Conservation (phyloP, 1,140 invertebrate species). For the Drosophila navojoa region DNA sequence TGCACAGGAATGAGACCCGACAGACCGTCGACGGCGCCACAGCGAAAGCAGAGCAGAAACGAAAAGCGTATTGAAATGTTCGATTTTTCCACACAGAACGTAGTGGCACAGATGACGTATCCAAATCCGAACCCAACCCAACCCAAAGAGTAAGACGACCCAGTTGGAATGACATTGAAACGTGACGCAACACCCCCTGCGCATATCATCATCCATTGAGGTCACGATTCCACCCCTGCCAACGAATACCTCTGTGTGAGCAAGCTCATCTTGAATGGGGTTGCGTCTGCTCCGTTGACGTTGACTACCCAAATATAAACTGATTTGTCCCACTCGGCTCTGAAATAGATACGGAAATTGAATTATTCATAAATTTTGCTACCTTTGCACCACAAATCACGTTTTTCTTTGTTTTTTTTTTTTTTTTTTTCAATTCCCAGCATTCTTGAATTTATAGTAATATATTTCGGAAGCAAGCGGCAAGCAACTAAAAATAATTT, state of each 20-base stretch:
- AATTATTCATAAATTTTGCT: background rate
- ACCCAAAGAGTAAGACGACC: slow-evolving; percentile 7
- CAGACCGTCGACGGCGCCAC: slow-evolving; percentile 44
- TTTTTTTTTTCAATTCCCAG: too few species aligned
- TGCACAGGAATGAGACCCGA: slow-evolving; percentile 36
- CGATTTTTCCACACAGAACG: slow-evolving; percentile 65
- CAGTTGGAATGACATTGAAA: slow-evolving; percentile 71
- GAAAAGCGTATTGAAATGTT: slow-evolving; percentile 57
- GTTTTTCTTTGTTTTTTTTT: too few species aligned
- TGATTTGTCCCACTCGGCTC: slow-evolving; percentile 3
- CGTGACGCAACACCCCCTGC: slow-evolving; percentile 58
- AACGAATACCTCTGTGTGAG: slow-evolving; percentile 15
- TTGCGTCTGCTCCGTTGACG: slow-evolving; percentile 2
- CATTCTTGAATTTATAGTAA: too few species aligned
- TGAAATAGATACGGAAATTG: slow-evolving; percentile 1
- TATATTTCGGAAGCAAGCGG: too few species aligned
- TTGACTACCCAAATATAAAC: slow-evolving; percentile 2
- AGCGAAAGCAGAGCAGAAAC: slow-evolving; percentile 18
- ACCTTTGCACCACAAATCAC: too few species aligned
- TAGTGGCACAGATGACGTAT: slow-evolving; percentile 23
- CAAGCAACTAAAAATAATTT: too few species aligned
- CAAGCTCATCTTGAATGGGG: slow-evolving; percentile 31
- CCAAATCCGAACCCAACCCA: background rate
- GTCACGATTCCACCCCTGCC: slow-evolving; percentile 54
- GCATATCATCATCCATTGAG: slow-evolving; percentile 45